Percentiles rank a stretch among this genome's conserved stretches.
Conservation (phyloP, 1,140 invertebrate species). For the Monochamus saltuarius region DNA sequence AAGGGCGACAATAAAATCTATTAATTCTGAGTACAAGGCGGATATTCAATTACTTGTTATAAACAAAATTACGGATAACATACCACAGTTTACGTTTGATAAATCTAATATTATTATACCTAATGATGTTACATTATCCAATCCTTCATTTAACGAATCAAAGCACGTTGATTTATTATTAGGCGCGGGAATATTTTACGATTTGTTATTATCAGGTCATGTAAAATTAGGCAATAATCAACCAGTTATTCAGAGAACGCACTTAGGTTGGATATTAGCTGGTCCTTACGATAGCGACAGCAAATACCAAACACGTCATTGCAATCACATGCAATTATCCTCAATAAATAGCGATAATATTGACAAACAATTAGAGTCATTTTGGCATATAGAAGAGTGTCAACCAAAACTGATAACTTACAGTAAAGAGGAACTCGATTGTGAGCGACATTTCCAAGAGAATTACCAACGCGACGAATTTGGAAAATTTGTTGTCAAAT, state of each 20-base stretch:
- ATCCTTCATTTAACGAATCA: conserved; percentile 8
- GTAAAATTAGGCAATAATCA: conserved; percentile 13
- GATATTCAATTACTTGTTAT: conserved; percentile 6
- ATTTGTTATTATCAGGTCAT: conserved; percentile 18
- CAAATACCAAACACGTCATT: background rate
- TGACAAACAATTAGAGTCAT: background rate
- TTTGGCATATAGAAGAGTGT: conserved; percentile 17
- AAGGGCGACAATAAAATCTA: background rate
- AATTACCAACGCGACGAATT: background rate
- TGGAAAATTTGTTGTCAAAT: conserved; percentile 12
- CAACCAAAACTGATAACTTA: background rate
- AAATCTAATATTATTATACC: conserved; percentile 4
- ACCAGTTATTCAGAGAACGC: conserved; percentile 22
- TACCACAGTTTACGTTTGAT: conserved; percentile 2
- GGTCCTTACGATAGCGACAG: background rate
- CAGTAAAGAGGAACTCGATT: conserved; percentile 8
- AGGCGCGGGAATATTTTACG: conserved; percentile 23
- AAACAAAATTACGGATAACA: conserved; percentile 10
- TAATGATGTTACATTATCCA: background rate
- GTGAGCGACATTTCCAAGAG: conserved; percentile 8
- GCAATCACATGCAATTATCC: background rate
- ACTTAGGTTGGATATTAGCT: conserved; percentile 20
- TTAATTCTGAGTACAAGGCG: background rate
- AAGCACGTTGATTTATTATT: conserved; percentile 22
- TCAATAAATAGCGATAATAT: background rate